These are phyloP conservation scores for Fistularia tabacaria DNA, from an alignment of 2,797 vertebrate species.

Conservation along the genomic window DNA sequence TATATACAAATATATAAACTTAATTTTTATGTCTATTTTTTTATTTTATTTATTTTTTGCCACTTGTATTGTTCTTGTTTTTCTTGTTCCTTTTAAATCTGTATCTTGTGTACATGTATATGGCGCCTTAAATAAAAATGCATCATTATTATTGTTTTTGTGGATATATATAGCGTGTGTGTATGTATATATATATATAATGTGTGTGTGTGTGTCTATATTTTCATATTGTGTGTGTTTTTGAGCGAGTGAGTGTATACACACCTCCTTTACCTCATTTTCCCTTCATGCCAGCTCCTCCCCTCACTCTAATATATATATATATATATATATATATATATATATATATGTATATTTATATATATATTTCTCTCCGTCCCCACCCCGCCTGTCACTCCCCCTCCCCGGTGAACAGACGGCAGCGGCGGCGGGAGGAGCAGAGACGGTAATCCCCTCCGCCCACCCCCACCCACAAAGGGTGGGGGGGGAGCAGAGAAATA, in stretches of 20 bases:
- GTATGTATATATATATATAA: too few species aligned
- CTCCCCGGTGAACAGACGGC: conserved; percentile 64
- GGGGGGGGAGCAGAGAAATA: conserved; percentile 20
- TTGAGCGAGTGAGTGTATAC: background rate
- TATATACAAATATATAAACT: too few species aligned
- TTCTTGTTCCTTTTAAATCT: too few species aligned
- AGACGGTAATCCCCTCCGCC: conserved; percentile 57
- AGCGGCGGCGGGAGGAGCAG: conserved; percentile 47
- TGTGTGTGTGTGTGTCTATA: too few species aligned
- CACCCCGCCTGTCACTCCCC: conserved; percentile 61
- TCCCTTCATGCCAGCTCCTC: conserved; percentile 5
- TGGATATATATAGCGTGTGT: too few species aligned
- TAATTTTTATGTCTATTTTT: too few species aligned
- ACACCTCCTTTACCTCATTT: background rate
- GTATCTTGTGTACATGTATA: too few species aligned
- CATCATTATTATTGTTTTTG: too few species aligned
- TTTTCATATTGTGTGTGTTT: too few species aligned
- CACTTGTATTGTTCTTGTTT: too few species aligned
- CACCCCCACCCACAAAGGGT: conserved; percentile 30
- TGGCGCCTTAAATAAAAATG: too few species aligned
- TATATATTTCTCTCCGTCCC: background rate
- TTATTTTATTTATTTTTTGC: too few species aligned
- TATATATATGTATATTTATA: background rate
- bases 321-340: background rate
- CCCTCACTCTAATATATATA: background rate